Evolutionary conservation across 1,140 invertebrate species (phyloP).

Genomic region (Magallana ariakensis): DNA sequence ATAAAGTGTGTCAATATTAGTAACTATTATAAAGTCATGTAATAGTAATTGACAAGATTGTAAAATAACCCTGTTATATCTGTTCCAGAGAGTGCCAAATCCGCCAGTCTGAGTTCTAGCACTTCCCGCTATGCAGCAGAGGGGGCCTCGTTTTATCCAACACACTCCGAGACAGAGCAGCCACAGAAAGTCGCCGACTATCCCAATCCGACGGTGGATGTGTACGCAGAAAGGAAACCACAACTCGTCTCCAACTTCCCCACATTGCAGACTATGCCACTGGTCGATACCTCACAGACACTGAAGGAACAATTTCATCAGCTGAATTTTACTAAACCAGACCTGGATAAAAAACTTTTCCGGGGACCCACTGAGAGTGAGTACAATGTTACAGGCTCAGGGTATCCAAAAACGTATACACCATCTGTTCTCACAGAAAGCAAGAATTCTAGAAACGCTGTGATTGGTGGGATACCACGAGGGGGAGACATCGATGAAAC

Average conservation of each 20-base stretch:
- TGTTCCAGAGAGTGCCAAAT: slow-evolving; percentile 5
- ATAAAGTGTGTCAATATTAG: no score
- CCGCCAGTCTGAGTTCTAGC: slow-evolving; percentile 33
- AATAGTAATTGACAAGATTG: no score
- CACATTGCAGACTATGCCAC: not conserved
- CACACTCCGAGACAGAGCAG: not conserved
- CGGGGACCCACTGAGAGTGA: not conserved
- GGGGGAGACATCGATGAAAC: not conserved
- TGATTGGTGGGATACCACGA: not conserved
- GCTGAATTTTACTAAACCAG: not conserved
- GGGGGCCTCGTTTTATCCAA: slow-evolving; percentile 21
- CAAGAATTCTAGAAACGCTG: not conserved
- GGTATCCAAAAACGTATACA: not conserved
- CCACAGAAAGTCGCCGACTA: not conserved
- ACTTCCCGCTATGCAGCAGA: slow-evolving; percentile 31
- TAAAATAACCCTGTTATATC: not conserved
- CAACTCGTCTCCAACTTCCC: not conserved
- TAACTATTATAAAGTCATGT: no score
- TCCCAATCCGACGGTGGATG: not conserved
- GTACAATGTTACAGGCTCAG: not conserved
- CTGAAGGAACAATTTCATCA: not conserved
- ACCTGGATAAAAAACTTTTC: not conserved
- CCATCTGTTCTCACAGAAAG: not conserved
- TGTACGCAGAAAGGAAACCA: slow-evolving; percentile 1
- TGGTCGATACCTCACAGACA: not conserved